Base-by-base conservation (phyloP, 2,797 vertebrate genomes). In the Coluber constrictor region DNA sequence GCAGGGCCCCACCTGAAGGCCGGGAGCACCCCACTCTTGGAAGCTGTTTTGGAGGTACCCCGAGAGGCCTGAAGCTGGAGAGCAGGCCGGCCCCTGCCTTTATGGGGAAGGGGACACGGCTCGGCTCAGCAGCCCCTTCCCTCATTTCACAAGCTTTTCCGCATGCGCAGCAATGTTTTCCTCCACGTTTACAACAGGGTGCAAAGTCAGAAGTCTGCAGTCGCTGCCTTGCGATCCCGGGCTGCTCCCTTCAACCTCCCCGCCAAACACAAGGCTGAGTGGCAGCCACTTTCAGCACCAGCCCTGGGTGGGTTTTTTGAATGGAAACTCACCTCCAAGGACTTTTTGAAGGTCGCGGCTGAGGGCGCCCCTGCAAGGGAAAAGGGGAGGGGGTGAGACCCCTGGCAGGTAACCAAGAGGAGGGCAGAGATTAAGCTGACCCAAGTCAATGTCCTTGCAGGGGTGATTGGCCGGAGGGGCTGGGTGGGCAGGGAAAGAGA, bases 301-400 rank as follows among this genome's bases (percentile, higher is more conserved):
- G 59, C 25, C 18, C 32, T 4, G 3, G 32, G 3, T 0, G 29
- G 3, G 3, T 1, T n/a, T 43, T 43, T 47, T 47, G 27, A 0
- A 55, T 32, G 55, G 89, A 2, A 13, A 94, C 97, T 96, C 90
- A 98, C 98, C 97, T 98, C 97, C 1, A 95, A 89, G 0, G 97
- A 74, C 90, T 96, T 98, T 20, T 97, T 98, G 92, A 96, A 88
- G 25, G 96, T 96, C 8, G 93, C 94, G 70, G 96, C 92, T 25
- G 90, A 90, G 3, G 90, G 90, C 60, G 90, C 86, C 86, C 95
- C 97, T 97, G 95, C 10, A 37, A 90, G 93, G 90, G 95, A 32
- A 92, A 54, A 25, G 2, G 16, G 59, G 54, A 86, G 59, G 2
- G 90, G 15, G 3, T 7, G 25, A 93, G 79, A 23, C 56, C 12